Evolutionary conservation across 2,797 vertebrate genomes (phyloP).

Genomic region (Lepilemur ruficaudatus): DNA sequence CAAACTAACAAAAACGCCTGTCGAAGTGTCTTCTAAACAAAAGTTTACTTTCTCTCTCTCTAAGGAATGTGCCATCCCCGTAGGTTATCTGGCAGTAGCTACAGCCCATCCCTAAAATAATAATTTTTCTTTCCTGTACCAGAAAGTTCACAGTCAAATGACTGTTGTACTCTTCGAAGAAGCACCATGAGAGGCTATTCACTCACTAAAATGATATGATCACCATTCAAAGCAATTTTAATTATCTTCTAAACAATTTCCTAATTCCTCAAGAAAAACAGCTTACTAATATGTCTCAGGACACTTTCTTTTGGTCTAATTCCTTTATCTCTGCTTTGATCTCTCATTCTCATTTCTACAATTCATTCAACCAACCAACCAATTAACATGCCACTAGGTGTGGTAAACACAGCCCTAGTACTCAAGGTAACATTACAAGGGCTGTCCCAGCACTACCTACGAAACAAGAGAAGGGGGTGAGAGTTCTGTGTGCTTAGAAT

Average conservation of each 20-base stretch:
- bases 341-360: not conserved
- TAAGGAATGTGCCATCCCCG: not conserved
- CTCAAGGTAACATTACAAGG: not conserved
- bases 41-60: constrained; percentile 11
- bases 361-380: not conserved
- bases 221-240: not conserved
- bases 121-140: not conserved
- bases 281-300: not conserved
- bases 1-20: not conserved
- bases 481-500: not conserved
- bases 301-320: not conserved
- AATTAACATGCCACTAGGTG: not conserved
- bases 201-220: not conserved
- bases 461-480: not conserved
- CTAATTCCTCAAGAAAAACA: constrained; percentile 27
- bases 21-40: not conserved
- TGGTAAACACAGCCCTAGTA: not conserved
- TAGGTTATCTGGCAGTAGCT: constrained; percentile 14
- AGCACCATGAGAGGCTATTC: not conserved
- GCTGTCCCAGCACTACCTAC: not conserved
- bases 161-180: not conserved
- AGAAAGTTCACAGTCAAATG: constrained; percentile 33
- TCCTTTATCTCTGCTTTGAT: not conserved
- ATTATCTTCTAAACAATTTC: constrained; percentile 8
- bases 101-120: constrained; percentile 5